Evolutionary conservation across 2,888 invertebrate species (phyloP).

Genomic region (Electrophaes corylata): DNA sequence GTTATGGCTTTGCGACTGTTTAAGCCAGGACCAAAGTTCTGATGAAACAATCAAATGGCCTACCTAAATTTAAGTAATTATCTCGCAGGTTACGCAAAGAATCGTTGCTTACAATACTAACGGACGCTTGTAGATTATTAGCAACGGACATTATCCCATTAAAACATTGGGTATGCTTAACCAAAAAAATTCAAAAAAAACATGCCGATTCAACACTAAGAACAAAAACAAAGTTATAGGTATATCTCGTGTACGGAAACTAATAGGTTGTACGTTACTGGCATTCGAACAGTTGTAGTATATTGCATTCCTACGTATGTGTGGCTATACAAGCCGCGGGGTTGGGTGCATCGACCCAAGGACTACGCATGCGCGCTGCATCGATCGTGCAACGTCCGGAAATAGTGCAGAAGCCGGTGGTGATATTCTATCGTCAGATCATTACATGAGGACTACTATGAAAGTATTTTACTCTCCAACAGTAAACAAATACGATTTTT

Average conservation of each 20-base stretch:
- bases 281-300: conserved; percentile 5
- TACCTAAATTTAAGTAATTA: too few relatives aligned
- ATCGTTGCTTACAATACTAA: too few relatives aligned
- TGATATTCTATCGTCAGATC: background rate
- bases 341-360: conserved; percentile 66
- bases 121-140: too few relatives aligned
- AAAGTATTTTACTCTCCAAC: too few relatives aligned
- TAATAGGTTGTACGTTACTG: background rate
- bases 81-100: too few relatives aligned
- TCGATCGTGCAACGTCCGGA: conserved; percentile 63
- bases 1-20: too few relatives aligned
- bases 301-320: conserved; percentile 13
- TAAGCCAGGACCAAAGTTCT: too few relatives aligned
- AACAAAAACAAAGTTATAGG: background rate
- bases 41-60: too few relatives aligned
- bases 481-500: too few relatives aligned
- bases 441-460: too few relatives aligned
- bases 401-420: conserved; percentile 1
- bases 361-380: conserved; percentile 69
- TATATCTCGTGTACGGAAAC: conserved; percentile 1
- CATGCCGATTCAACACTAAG: background rate
- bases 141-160: too few relatives aligned
- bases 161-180: too few relatives aligned
- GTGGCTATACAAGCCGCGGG: conserved; percentile 13
- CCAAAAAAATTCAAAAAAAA: background rate